Base-by-base conservation (phyloP, 1,140 invertebrate genomes). In the Heliconius hewitsoni region DNA sequence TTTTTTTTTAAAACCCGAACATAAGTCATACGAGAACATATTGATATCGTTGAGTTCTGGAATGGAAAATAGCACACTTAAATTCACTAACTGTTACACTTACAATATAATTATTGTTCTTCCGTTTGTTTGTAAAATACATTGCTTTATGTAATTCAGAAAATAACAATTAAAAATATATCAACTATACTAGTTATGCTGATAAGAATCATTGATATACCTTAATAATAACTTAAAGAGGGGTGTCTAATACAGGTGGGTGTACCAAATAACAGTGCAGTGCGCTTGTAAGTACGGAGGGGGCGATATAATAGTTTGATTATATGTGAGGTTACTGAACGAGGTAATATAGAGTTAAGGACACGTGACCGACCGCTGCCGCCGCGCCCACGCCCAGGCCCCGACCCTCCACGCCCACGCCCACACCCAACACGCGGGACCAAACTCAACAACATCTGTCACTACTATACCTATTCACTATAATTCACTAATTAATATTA, bases 31-130 rank as follows among this genome's bases (percentile, higher is more conserved):
- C 90, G 90, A 92, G 92, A 94, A 94, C 93, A 91, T 37, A 37
- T 91, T 93, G 93, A 93, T 93, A 94, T 94, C 93, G 92, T 94
- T 94, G 93, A 93, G 91, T 94, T 93, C 89, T 94, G 92, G 93
- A 94, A 93, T 94, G 93, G 91, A 94, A 94, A 94, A 94, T 94
- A 94, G 93, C 93, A 93, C 93, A 93, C 91, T 93, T 93, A 93
- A 92, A 93, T 94, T 94, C 91, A 94, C 93, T 93, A 94, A 94
- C 91, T 92, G 91, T 94, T 93, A 93, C 92, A 91, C 92, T 94
- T 94, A 94, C 89, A 94, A 93, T 91, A 93, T 94, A 94, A 94
- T 94, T 94, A 94, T 94, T 94, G 93, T 94, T 94, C 93, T 93
- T 89, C 91, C 93, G 92, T 87, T 91, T 93, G 89, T 93, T 92